Evolutionary conservation across 2,113 vertebrate genomes (phyloP), one percentile per base, ranked within the genome.

Genomic region (Phyllostomus discolor): DNA sequence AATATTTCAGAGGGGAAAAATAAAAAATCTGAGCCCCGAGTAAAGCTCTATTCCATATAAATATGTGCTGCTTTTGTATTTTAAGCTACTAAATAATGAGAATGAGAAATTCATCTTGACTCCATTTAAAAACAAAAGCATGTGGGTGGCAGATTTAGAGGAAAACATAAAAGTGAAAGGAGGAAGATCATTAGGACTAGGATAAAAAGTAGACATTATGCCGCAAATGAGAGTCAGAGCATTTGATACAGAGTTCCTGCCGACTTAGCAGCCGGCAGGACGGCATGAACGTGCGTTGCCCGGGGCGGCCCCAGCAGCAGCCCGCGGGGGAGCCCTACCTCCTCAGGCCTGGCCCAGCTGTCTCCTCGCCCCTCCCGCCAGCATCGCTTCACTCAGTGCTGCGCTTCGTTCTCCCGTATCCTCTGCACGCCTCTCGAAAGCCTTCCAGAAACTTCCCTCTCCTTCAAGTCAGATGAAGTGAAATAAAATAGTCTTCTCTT

Each of bases 401-500:
- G 0, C 35, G 7, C 43, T 66, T 26, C 3, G 10, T 52, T 75
- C 33, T 64, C 9, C 76, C 41, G 12, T 1, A 2, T 0, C 38
- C 19, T 80, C 41, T 31, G 8, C 35, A 81, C 43, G 46, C 64
- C 73, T 46, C 62, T 84, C 26, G 2, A 6, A 1, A 43, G 12
- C 52, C 38, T 94, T 38, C 92, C 67, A 28, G 17, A 43, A 57
- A 22, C 48, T 66, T 66, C 62, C 31, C 52, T 91, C 59, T 41
- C 19, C 20, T 70, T 80, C 62, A 87, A 17, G 35, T 26, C 92
- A 90, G 16, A 31, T 46, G 43, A 93, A 88, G 8, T 64, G 80
- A 86, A 84, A 52, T n/a, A 81, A 93, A 85, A 75, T 31, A n/a
- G 8, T 50, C 48, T 91, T 88, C 92, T 64, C 57, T 89, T 86